Percentiles rank a stretch among this genome's conserved stretches.
Conservation (phyloP, 1,140 invertebrate genomes). For the Phthorimaea operculella region DNA sequence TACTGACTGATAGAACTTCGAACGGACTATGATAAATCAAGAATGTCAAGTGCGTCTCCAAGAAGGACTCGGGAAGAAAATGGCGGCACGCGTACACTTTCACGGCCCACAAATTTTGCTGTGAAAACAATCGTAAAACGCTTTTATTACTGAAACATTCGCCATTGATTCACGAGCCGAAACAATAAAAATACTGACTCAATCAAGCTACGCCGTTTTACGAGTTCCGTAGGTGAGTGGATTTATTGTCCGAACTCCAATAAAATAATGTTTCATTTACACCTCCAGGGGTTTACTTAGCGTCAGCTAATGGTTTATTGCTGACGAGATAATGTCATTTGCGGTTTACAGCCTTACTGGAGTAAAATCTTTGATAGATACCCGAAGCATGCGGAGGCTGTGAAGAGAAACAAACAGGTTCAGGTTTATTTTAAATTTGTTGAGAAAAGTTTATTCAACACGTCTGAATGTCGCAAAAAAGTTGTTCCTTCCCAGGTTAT, state of each 20-base stretch:
- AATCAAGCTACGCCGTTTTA: conserved; percentile 62
- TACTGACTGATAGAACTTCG: too few relatives aligned
- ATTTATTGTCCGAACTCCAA: conserved; percentile 52
- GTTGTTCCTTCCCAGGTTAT: too few relatives aligned
- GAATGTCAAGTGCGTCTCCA: conserved; percentile 41
- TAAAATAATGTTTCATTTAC: conserved; percentile 58
- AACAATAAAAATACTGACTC: conserved; percentile 67
- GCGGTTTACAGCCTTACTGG: too few relatives aligned
- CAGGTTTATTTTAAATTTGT: too few relatives aligned
- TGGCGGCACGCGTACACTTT: conserved; percentile 49
- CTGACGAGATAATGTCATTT: neutral
- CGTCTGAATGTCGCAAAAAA: too few relatives aligned
- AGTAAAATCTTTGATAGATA: too few relatives aligned
- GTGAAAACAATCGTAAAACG: conserved; percentile 64
- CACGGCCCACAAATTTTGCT: conserved; percentile 61
- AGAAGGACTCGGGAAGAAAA: conserved; percentile 47
- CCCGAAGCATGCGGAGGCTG: too few relatives aligned
- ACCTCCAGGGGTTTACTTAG: conserved; percentile 28
- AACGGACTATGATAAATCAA: too few relatives aligned
- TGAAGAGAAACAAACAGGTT: too few relatives aligned
- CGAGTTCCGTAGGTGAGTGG: conserved; percentile 51
- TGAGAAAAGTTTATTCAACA: too few relatives aligned
- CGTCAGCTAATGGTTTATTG: conserved; percentile 27
- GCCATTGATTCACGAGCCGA: conserved; percentile 60
- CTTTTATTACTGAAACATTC: conserved; percentile 63